Evolutionary conservation across 2,113 vertebrate species (phyloP).

Genomic region (Boleophthalmus pectinirostris): DNA sequence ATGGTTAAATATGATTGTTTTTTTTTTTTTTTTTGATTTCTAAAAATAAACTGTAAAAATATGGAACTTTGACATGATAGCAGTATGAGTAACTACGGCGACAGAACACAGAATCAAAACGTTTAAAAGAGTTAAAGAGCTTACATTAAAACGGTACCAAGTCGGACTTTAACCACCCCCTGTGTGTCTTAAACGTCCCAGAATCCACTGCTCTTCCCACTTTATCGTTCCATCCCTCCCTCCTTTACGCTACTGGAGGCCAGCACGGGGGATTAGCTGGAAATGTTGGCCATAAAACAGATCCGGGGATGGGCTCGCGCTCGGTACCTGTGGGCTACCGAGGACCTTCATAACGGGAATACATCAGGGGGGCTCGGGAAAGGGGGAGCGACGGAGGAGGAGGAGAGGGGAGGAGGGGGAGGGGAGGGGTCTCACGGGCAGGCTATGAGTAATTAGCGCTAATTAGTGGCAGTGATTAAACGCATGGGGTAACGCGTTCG

Average conservation of each 20-base stretch:
- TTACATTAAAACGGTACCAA: no score
- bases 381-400: background rate
- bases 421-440: constrained; percentile 63
- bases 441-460: constrained; percentile 80
- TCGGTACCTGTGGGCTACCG: constrained; percentile 18
- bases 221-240: background rate
- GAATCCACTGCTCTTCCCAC: background rate
- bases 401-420: constrained; percentile 11
- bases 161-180: background rate
- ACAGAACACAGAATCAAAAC: no score
- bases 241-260: background rate
- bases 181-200: background rate
- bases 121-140: no score
- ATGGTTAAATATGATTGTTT: no score
- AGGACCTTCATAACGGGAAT: constrained; percentile 57
- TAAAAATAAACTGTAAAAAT: no score
- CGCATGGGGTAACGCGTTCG: constrained; percentile 73
- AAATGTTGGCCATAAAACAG: constrained; percentile 9
- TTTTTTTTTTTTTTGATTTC: no score
- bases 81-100: no score
- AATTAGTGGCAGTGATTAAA: constrained; percentile 87
- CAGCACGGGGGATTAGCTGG: background rate
- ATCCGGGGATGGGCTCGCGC: background rate
- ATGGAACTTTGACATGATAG: no score
- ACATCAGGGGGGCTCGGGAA: constrained; percentile 17